Percentiles rank a stretch among this genome's conserved stretches.
Conservation (phyloP, 2,888 invertebrate genomes). For the Dasypogon diadema region DNA sequence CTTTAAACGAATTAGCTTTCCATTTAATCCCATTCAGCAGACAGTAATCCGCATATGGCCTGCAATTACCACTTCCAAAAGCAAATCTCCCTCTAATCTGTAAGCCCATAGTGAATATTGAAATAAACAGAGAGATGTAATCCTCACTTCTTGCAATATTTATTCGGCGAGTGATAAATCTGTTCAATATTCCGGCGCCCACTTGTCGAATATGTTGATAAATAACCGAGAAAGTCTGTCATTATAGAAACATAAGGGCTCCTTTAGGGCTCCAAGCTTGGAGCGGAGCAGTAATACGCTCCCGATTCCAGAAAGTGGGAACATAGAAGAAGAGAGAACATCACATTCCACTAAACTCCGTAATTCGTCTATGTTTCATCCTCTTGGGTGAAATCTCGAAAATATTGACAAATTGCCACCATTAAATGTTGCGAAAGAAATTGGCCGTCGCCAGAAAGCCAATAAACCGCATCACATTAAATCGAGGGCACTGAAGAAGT, state of each 20-base stretch:
- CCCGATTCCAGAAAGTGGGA: background rate
- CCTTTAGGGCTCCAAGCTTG: background rate
- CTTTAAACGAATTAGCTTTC: constrained; percentile 1
- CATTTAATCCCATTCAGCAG: constrained; percentile 6
- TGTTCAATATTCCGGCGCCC: constrained; percentile 32
- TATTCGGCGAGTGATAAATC: constrained; percentile 14
- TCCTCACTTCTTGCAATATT: constrained; percentile 6
- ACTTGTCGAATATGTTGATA: constrained; percentile 40
- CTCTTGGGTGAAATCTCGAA: constrained; percentile 33
- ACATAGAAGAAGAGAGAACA: background rate
- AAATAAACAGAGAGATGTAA: constrained; percentile 22
- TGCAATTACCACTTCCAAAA: constrained; percentile 6
- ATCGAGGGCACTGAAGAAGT: constrained; percentile 54
- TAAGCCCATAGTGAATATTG: constrained; percentile 14
- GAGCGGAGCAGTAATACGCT: background rate
- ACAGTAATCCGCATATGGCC: background rate
- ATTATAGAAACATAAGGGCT: constrained; percentile 35
- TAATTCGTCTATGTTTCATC: constrained; percentile 19
- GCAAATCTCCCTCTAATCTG: constrained; percentile 16
- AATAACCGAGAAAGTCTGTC: constrained; percentile 36
- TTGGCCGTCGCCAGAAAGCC: constrained; percentile 57
- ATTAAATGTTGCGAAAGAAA: constrained; percentile 56
- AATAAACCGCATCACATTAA: constrained; percentile 59
- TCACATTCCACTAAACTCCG: constrained; percentile 1
- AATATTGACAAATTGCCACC: constrained; percentile 59